Conservation (phyloP, 2,797 vertebrate species). For the Fundulus diaphanus region DNA sequence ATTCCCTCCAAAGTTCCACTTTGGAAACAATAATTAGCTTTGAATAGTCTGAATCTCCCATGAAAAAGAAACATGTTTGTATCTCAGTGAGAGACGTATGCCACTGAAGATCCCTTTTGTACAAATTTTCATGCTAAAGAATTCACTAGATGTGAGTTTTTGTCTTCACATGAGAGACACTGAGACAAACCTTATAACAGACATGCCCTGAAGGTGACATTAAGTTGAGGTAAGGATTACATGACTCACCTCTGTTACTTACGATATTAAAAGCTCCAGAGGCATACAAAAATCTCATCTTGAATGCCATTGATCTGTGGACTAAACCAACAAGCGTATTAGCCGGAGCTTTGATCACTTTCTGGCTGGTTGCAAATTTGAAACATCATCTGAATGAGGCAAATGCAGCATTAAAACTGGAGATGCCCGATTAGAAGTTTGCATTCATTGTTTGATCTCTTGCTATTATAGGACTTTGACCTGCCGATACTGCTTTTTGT, state of each 20-base stretch:
- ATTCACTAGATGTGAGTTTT: background rate
- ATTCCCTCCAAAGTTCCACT: slow-evolving; percentile 25
- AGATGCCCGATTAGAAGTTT: background rate
- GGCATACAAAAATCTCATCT: background rate
- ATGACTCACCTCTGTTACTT: background rate
- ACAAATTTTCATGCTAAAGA: background rate
- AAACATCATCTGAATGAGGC: background rate
- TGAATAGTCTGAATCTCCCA: background rate
- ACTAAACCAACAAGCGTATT: background rate
- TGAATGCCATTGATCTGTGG: background rate
- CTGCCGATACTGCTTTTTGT: background rate
- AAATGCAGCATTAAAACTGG: background rate
- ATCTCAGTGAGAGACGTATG: background rate
- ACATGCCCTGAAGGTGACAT: background rate
- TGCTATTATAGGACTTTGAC: background rate
- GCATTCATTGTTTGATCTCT: background rate
- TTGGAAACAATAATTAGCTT: background rate
- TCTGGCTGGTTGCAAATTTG: background rate
- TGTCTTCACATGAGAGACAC: background rate
- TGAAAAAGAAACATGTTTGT: background rate
- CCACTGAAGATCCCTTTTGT: background rate
- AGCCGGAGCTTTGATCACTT: background rate
- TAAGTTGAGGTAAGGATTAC: background rate
- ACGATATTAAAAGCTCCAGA: background rate
- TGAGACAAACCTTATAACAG: background rate